A percentile compares a stretch with the other conserved stretches of the same genome.
Evolutionary conservation across 1,140 invertebrate species (phyloP).

Genomic region (Drosophila seguyi): DNA sequence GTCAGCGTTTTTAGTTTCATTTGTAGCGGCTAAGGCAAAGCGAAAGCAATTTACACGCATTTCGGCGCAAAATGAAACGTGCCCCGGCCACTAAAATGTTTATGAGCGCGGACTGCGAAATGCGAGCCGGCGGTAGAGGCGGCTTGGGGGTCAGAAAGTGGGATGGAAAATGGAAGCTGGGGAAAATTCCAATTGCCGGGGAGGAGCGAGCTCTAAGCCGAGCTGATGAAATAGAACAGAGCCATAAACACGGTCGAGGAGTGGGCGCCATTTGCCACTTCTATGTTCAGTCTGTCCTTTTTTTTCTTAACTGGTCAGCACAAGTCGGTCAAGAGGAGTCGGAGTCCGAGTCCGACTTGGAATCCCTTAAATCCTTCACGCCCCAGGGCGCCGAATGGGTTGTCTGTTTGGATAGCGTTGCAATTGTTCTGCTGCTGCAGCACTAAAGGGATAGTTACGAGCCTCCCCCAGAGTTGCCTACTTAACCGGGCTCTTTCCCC

Average conservation of each 20-base stretch:
- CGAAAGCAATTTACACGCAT: conserved; percentile 78
- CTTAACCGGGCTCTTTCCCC: conserved; percentile 45
- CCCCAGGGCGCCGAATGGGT: conserved; percentile 43
- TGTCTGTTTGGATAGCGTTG: conserved; percentile 68
- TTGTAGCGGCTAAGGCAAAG: conserved; percentile 66
- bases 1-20: conserved; percentile 74
- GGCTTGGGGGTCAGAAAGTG: conserved; percentile 20
- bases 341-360: neutral
- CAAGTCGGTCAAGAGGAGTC: conserved; percentile 37
- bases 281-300: neutral
- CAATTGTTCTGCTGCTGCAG: conserved; percentile 52
- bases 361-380: conserved; percentile 22
- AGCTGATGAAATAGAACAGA: conserved; percentile 49
- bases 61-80: conserved; percentile 69
- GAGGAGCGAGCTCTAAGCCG: conserved; percentile 27
- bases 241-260: conserved; percentile 18
- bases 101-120: conserved; percentile 54
- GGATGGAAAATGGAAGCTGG: conserved; percentile 8
- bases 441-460: conserved; percentile 16
- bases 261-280: neutral
- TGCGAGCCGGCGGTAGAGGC: conserved; percentile 10
- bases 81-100: conserved; percentile 64
- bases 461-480: conserved; percentile 57
- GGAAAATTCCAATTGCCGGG: conserved; percentile 25
- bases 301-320: conserved; percentile 16